Base-by-base conservation (phyloP, 2,797 vertebrate genomes). In the Characodon lateralis region DNA sequence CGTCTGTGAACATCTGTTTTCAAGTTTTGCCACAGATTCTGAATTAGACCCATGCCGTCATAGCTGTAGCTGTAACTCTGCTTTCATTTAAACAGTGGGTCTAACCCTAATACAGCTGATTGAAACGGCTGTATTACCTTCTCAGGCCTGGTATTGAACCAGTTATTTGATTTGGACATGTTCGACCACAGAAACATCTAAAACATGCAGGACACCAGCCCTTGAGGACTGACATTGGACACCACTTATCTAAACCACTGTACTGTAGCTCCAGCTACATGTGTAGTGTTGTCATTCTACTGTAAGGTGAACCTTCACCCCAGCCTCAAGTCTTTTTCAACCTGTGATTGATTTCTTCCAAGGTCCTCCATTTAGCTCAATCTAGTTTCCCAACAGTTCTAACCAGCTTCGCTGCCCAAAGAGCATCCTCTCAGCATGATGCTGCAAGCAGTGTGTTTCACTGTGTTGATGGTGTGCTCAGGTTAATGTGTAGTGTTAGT, bases 321-420 rank as follows among this genome's bases (percentile, higher is more conserved):
- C 31, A 65, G 61, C 16, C 18, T 65, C 39, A 41, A 24, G 12
- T 13, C 65, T 43, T 43, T 22, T 43, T 68, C 65, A 69, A 24
- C 43, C 66, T 43, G 41, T n/a, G 66, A n/a, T 69, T n/a, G 22
- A 69, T 14, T 69, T 69, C 66, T 68, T 46, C 24, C 41, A 46
- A 24, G 41, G 65, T 14, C 24, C 39, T 43, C 22, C n/a, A 43
- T 68, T 46, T 68, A 68, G 24, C 65, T 46, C 22, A 9, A 66
- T 43, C 20, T 66, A 66, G 10, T 65, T 65, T 65, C 1, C 31
- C 61, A 65, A 65, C 48, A 13, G 3, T 16, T 50, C 14, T 55
- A 6, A 55, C 20, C 18, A 22, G 3, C 35, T 41, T 35, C 35
- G 7, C 31, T 31, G 16, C 16, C 35, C 61, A 63, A 9, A 63